Evolutionary conservation across 2,113 vertebrate genomes (phyloP).

Genomic region (Lagopus muta): DNA sequence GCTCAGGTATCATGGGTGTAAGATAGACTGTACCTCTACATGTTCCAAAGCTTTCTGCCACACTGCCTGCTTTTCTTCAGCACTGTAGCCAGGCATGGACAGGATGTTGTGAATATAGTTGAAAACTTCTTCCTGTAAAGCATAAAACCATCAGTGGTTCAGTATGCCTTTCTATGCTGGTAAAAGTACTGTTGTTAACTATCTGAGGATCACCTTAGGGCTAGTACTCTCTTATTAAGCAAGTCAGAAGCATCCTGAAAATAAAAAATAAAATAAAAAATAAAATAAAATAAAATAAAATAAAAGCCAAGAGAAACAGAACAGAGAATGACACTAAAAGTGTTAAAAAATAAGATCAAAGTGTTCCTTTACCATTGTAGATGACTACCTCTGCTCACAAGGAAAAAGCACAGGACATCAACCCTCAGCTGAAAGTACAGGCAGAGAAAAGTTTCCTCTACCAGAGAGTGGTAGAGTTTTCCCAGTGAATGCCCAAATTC

Average conservation of each 20-base stretch:
- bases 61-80: constrained; percentile 88
- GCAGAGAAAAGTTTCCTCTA: background rate
- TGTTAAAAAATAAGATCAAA: background rate
- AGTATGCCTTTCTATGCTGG: background rate
- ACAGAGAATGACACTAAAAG: background rate
- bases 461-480: background rate
- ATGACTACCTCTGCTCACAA: background rate
- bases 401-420: background rate
- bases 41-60: constrained; percentile 88
- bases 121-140: constrained; percentile 90
- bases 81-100: constrained; percentile 90
- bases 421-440: background rate
- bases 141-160: background rate
- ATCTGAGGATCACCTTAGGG: background rate
- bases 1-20: background rate
- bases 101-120: constrained; percentile 95
- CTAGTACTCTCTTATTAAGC: background rate
- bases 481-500: background rate
- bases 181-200: background rate
- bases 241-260: background rate
- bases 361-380: background rate
- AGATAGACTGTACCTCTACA: constrained; percentile 80
- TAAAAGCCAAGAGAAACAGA: background rate
- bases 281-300: background rate
- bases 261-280: background rate